A percentile compares a stretch with the other conserved stretches of the same genome.
phyloP scores from a whole-genome alignment of 1,140 invertebrate genomes.

The Drosophila sucinea region DNA sequence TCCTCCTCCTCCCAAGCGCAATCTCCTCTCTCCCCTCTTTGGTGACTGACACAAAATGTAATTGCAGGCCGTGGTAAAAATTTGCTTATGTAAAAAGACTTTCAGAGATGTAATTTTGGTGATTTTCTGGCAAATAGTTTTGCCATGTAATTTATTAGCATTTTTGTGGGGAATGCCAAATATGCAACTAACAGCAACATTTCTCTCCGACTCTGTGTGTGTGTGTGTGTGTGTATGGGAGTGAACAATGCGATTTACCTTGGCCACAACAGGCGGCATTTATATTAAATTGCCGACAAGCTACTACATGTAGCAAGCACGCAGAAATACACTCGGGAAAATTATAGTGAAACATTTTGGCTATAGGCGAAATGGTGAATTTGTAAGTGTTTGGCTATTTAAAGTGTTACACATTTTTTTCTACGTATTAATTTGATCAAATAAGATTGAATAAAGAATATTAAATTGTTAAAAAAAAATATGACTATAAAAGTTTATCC shows the following conservation, averaged over 20 bases:
- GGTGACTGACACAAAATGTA: slow-evolving; percentile 50
- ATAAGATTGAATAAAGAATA: no score
- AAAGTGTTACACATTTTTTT: no score
- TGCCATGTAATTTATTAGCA: slow-evolving; percentile 59
- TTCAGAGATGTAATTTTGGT: slow-evolving; percentile 15
- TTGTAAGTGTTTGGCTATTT: no score
- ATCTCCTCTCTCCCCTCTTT: not conserved
- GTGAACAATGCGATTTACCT: slow-evolving; percentile 64
- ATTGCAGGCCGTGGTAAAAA: slow-evolving; percentile 25
- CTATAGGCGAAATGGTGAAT: no score
- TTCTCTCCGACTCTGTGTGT: slow-evolving; percentile 55
- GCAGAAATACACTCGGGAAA: not conserved
- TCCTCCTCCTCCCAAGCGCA: no score
- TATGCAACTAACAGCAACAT: slow-evolving; percentile 56
- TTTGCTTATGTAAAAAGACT: slow-evolving; percentile 7
- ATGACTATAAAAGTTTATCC: no score
- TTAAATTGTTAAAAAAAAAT: no score
- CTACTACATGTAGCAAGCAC: not conserved
- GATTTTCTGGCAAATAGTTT: slow-evolving; percentile 55
- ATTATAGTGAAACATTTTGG: not conserved
- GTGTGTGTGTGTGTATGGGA: slow-evolving; percentile 32
- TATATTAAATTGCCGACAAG: slow-evolving; percentile 64
- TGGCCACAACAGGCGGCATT: slow-evolving; percentile 61
- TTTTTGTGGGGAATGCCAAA: slow-evolving; percentile 31
- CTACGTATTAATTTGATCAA: no score